Base-by-base conservation (phyloP, 2,797 vertebrate species). In the Echeneis naucrates region DNA sequence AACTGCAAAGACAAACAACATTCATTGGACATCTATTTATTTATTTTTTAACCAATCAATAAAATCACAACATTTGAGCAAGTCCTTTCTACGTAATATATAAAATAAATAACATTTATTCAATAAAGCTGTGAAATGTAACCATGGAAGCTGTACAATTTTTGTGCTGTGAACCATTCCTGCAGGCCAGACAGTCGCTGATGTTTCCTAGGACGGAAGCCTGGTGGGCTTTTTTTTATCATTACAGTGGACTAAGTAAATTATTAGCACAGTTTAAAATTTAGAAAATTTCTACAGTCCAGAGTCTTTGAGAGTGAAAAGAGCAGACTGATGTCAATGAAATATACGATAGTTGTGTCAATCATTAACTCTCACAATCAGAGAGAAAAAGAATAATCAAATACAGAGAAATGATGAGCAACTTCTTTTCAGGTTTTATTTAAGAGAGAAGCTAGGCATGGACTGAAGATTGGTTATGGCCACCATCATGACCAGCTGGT, bases 101-200 rank as follows among this genome's bases (percentile, higher is more conserved):
- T 68, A 82, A 89, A 91, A 91, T 89, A 85, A 90, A 82, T 82
- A 75, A 88, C 82, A 81, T 87, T 74, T 88, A 85, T 82, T 86
- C 9, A 75, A 45, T 87, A 74, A 87, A 85, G 68, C 67, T 82
- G 82, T 88, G 72, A 77, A 68, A 72, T 81, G 78, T 83, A 73
- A 71, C 40, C 56, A 40, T 73, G 33, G 44, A 79, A 60, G 63
- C 50, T 58, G 26, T 60, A 70, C 48, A 57, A 51, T 55, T 67
- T n/a, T 21, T 74, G 52, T 55, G 47, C 33, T 19, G 11, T 57
- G 66, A 60, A 67, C 32, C 5, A 6, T n/a, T 24, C n/a, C 23
- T 35, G 33, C 37, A 59, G 35, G 53, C 23, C 56, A 19, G 10
- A 45, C 19, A 63, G 48, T 45, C 52, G 69, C 50, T 48, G 54